Evolutionary conservation across 2,888 invertebrate species (phyloP), one percentile per base, ranked within the genome.

Genomic region (Neoascia interrupta): DNA sequence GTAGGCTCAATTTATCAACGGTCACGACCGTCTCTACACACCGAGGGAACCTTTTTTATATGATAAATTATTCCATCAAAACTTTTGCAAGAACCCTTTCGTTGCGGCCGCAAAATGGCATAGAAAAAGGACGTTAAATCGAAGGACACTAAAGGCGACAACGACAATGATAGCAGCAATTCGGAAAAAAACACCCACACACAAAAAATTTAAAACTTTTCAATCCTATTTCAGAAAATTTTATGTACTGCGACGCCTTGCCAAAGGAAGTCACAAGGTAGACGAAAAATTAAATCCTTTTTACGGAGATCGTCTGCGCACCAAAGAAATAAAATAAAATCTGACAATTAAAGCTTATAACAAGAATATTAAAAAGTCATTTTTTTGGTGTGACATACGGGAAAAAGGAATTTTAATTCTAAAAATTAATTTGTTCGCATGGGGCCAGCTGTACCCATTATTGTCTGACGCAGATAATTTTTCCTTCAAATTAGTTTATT

Each of bases 51-150:
- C n/a, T 11, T 54, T 18, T 11, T n/a, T n/a, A n/a, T n/a, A n/a
- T n/a, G n/a, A 8, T 39, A 39, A 54, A 39, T 39, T 54, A 54
- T 54, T 39, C 54, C 26, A 54, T 39, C 54, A 15, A 53, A 23
- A 34, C 19, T 49, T 31, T 51, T 8, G 34, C 1, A 13, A 26
- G 15, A 53, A 53, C 16, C 54, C 54, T 11, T 54, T 39, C 3
- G 4, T 26, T 4, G 16, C 6, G 18, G 36, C 49, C 49, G 28
- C 16, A 26, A 39, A 39, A 37, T 28, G 16, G 28, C 39, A 34
- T 5, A 2, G 13, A 5, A 34, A 2, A 34, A 11, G 1, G 34
- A 11, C 34, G 13, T 34, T 11, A 5, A 34, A 34, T 1, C 11
- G 34, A 34, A 34, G n/a, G 11, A 5, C 34, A 2, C 1, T 4